Percentiles rank a stretch among this genome's conserved stretches.
phyloP scores from a whole-genome alignment of 92 coral and sea anemone genomes.

The Montipora capitata region DNA sequence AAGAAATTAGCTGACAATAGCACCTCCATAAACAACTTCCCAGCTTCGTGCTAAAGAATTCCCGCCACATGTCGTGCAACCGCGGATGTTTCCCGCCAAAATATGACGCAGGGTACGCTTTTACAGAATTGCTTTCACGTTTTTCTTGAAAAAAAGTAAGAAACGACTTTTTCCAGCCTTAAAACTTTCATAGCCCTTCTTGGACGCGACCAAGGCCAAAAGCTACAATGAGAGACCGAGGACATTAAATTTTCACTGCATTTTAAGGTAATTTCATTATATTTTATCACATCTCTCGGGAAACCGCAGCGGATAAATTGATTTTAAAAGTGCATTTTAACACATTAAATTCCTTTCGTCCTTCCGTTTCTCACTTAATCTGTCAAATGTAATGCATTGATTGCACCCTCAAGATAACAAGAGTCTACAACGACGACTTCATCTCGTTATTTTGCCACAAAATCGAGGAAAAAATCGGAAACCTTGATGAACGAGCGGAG shows the following conservation, averaged over 20 bases:
- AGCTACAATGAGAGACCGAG: background rate
- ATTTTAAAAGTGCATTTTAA: slow-evolving; percentile 5
- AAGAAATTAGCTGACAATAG: too few species aligned
- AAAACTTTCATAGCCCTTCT: background rate
- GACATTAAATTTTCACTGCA: slow-evolving; percentile 10
- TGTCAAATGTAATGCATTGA: too few species aligned
- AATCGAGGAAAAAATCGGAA: background rate
- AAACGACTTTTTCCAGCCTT: background rate
- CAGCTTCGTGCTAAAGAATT: background rate
- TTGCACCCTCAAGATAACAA: slow-evolving; percentile 14
- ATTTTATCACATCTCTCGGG: slow-evolving; percentile 38
- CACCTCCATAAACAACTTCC: background rate
- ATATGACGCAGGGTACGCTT: background rate
- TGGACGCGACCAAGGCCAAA: background rate
- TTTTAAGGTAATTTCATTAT: slow-evolving; percentile 39
- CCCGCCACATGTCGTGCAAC: slow-evolving; percentile 53
- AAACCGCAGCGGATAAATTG: slow-evolving; percentile 18
- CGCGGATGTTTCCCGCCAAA: slow-evolving; percentile 51
- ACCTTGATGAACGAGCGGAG: too few species aligned
- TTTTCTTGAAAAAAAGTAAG: too few species aligned
- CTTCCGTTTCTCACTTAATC: background rate
- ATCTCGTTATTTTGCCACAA: background rate
- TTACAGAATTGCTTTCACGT: too few species aligned
- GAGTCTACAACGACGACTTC: background rate
- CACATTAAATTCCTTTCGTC: background rate